Percentiles rank a stretch among this genome's conserved stretches.
phyloP scores from a whole-genome alignment of 2,113 vertebrate genomes.

The Aepyceros melampus region DNA sequence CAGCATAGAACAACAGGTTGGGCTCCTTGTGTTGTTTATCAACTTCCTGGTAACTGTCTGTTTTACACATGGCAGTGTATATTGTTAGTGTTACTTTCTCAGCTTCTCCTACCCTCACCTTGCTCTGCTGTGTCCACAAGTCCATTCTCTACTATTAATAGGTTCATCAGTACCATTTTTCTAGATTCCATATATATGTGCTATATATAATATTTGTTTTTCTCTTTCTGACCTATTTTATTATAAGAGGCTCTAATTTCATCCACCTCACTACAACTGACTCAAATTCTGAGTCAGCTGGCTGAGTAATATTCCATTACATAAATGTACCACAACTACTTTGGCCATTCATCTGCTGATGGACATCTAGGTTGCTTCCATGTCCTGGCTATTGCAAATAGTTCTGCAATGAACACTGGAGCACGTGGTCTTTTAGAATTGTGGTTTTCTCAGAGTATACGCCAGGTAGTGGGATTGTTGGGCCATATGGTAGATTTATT shows the following conservation, averaged over 20 bases:
- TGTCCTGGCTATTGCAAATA: background rate
- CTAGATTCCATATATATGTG: background rate
- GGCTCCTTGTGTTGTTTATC: background rate
- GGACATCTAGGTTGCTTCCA: background rate
- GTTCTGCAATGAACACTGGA: background rate
- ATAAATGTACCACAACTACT: background rate
- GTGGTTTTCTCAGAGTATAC: background rate
- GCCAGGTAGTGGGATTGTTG: background rate
- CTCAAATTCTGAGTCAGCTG: background rate
- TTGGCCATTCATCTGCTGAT: background rate
- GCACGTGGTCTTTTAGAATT: background rate
- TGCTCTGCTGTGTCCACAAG: background rate
- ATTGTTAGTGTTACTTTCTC: background rate
- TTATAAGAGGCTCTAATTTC: background rate
- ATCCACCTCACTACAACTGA: background rate
- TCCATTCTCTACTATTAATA: background rate
- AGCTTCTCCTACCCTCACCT: background rate
- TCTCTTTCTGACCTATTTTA: background rate
- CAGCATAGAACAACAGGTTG: background rate
- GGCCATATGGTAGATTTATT: background rate
- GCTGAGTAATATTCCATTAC: background rate
- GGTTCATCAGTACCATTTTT: background rate
- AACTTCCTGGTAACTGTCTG: background rate
- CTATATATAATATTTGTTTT: background rate
- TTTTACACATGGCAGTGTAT: background rate